Conservation (phyloP, 2,113 vertebrate species). For the Heliornis fulica region DNA sequence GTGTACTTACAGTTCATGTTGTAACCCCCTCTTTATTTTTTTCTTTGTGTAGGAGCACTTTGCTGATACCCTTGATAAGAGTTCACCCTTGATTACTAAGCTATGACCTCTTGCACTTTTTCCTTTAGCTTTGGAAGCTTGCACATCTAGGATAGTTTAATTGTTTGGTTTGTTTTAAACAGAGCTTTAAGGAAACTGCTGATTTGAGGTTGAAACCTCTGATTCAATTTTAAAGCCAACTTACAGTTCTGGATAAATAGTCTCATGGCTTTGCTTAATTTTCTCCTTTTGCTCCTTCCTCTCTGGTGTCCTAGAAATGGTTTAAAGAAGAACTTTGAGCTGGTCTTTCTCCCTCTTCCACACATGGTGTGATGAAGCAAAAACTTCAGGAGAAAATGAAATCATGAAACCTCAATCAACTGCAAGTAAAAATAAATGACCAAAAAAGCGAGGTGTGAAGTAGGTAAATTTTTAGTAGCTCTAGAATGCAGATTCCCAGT, state of each 20-base stretch:
- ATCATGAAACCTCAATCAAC: neutral
- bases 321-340: neutral
- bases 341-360: neutral
- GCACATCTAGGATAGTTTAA: rapidly evolving
- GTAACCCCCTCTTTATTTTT: neutral
- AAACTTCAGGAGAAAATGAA: neutral
- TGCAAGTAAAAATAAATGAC: slow-evolving; percentile 11
- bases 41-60: neutral
- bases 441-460: neutral
- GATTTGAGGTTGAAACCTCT: neutral
- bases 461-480: slow-evolving; percentile 38
- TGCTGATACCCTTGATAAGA: neutral
- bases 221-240: neutral
- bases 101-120: neutral
- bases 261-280: neutral
- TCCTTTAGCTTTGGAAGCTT: neutral
- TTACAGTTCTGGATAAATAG: neutral
- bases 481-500: neutral
- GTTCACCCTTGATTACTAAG: neutral
- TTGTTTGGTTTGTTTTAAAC: neutral
- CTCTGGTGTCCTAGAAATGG: neutral
- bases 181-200: neutral
- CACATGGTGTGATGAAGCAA: neutral
- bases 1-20: neutral
- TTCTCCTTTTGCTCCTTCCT: neutral